Evolutionary conservation across 2,797 vertebrate genomes (phyloP).

Genomic region (Lepus oiostolus): DNA sequence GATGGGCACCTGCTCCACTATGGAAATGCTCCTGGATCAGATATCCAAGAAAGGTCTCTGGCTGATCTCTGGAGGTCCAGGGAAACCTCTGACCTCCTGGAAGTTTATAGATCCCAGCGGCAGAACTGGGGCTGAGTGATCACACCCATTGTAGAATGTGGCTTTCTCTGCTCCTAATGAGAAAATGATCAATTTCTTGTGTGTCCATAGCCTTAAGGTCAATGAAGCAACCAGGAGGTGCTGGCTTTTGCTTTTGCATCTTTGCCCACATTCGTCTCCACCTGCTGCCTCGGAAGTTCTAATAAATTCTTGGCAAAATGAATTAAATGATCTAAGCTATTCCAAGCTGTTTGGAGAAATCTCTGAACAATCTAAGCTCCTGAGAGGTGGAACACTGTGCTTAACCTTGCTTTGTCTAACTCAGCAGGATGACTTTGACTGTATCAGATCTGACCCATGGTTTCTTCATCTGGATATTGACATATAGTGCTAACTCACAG

Average conservation of each 20-base stretch:
- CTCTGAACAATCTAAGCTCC: not conserved
- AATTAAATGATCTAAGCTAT: not conserved
- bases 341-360: not conserved
- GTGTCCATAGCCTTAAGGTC: not conserved
- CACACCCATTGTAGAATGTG: not conserved
- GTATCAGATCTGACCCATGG: not conserved
- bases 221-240: not conserved
- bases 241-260: not conserved
- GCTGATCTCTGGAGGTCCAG: not conserved
- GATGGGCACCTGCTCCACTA: not conserved
- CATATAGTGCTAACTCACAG: not conserved
- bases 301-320: not conserved
- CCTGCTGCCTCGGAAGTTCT: not conserved
- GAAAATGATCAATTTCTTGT: not conserved
- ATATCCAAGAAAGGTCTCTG: not conserved
- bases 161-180: not conserved
- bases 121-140: not conserved
- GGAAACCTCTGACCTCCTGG: not conserved
- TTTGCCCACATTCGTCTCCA: not conserved
- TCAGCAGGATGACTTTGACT: not conserved
- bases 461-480: not conserved
- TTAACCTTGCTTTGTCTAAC: not conserved
- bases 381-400: not conserved
- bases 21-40: not conserved
- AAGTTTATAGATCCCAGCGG: not conserved